Conservation (phyloP, 2,888 invertebrate genomes). For the Sympetrum striolatum region DNA sequence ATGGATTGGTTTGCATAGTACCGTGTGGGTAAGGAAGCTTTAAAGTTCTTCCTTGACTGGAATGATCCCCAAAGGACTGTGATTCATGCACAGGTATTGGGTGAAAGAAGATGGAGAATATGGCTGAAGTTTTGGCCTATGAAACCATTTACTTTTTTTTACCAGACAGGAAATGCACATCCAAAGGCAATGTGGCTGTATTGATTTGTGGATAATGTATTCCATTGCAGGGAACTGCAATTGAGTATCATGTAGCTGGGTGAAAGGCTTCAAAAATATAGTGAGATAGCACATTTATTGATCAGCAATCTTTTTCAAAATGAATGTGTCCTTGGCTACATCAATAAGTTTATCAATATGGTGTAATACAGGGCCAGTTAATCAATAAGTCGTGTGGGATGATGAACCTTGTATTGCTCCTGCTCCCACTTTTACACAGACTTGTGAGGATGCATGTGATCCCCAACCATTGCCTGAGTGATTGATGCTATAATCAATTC, state of each 20-base stretch:
- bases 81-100: constrained; percentile 37
- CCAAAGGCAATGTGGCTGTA: constrained; percentile 1
- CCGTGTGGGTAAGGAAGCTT: constrained; percentile 10
- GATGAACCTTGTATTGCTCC: constrained; percentile 4
- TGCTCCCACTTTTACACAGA: constrained; percentile 2
- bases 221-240: constrained; percentile 18
- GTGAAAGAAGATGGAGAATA: constrained; percentile 3
- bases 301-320: constrained; percentile 12
- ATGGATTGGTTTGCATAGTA: constrained; percentile 15
- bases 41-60: constrained; percentile 20
- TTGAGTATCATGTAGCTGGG: not conserved
- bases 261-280: constrained; percentile 8
- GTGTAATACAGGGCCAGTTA: constrained; percentile 36
- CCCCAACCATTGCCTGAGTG: constrained; percentile 20
- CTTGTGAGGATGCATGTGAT: constrained; percentile 34
- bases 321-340: constrained; percentile 25
- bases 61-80: constrained; percentile 26
- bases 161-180: not conserved
- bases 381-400: constrained; percentile 4
- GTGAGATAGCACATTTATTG: constrained; percentile 37
- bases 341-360: constrained; percentile 14
- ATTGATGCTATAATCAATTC: not conserved
- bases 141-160: constrained; percentile 27
- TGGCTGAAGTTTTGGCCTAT: constrained; percentile 29
- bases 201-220: constrained; percentile 12